Base-by-base conservation (phyloP, 2,888 invertebrate genomes). In the Syrista parreyssii region DNA sequence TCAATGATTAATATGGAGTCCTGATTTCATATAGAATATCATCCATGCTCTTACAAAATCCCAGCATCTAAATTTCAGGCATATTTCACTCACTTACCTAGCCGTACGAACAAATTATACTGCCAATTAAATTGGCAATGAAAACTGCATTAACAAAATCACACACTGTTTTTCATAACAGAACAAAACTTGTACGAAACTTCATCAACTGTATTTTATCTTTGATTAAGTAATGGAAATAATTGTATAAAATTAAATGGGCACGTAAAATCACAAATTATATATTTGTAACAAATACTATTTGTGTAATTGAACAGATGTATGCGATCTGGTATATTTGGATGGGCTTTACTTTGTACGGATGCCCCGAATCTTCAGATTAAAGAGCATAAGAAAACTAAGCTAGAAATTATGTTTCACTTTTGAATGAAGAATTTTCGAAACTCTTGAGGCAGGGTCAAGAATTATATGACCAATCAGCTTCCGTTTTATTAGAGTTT, bases 401-500 rank as follows among this genome's bases (percentile, higher is more conserved):
- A 32, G 31, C 30, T 69, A 34, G 15, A 72, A 68, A 68, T 55
- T 55, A 40, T 77, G 68, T 74, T 32, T 12, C 32, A 68, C 35
- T 12, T 73, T 75, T 71, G 23, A 36, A 55, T 32, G 68, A 68
- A 35, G 75, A 75, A 75, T 77, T 80, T 88, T 89, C 83, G 72
- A 86, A 88, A 74, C 32, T 75, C 78, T 79, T 79, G 32, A 68
- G 68, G 77, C 79, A 75, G 79, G 79, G 80, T 81, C 78, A 79
- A 77, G 30, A 40, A 31, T 75, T 31, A 40, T 34, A 23, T 55
- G 68, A 74, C 81, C 79, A 83, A 82, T 82, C 68, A 79, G 78
- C 75, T 78, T 36, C 71, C 78, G 72, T 82, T 84, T 82, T 82
- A 84, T 78, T 77, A 81, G 75, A 80, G 78, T 83, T 83, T 75